Evolutionary conservation across 2,888 invertebrate genomes (phyloP).

Genomic region (Apamea anceps): DNA sequence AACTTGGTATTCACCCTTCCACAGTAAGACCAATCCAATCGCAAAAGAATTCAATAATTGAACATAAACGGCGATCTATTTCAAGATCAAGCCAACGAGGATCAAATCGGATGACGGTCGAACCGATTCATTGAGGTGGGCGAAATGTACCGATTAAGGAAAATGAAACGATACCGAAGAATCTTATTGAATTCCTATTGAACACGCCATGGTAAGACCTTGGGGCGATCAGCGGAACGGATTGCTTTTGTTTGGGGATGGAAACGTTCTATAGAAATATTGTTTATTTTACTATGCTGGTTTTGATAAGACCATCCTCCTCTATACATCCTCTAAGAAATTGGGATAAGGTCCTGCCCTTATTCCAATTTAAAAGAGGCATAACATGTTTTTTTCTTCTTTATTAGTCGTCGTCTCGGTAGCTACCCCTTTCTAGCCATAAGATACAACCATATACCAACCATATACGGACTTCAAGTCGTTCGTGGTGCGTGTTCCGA

Average conservation of each 20-base stretch:
- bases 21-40: not conserved
- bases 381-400: too few species aligned
- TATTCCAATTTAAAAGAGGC: too few species aligned
- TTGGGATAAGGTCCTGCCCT: too few species aligned
- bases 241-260: slow-evolving; percentile 28
- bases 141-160: slow-evolving; percentile 63
- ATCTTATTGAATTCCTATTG: slow-evolving; percentile 67
- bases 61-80: slow-evolving; percentile 57
- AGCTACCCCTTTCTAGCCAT: too few species aligned
- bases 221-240: slow-evolving; percentile 20
- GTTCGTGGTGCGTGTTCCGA: too few species aligned
- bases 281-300: not conserved
- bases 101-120: slow-evolving; percentile 59
- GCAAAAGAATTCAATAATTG: slow-evolving; percentile 52
- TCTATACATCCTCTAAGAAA: too few species aligned
- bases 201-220: slow-evolving; percentile 56
- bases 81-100: slow-evolving; percentile 58
- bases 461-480: too few species aligned
- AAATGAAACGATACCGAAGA: slow-evolving; percentile 59
- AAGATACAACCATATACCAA: too few species aligned
- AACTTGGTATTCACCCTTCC: not conserved
- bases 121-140: slow-evolving; percentile 62
- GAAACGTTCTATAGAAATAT: not conserved
- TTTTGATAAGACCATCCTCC: not conserved
- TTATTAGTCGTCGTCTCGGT: too few species aligned